A percentile compares a stretch with the other conserved stretches of the same genome.
Conservation (phyloP, 2,113 vertebrate genomes). For the Apistogramma diplotaenia region DNA sequence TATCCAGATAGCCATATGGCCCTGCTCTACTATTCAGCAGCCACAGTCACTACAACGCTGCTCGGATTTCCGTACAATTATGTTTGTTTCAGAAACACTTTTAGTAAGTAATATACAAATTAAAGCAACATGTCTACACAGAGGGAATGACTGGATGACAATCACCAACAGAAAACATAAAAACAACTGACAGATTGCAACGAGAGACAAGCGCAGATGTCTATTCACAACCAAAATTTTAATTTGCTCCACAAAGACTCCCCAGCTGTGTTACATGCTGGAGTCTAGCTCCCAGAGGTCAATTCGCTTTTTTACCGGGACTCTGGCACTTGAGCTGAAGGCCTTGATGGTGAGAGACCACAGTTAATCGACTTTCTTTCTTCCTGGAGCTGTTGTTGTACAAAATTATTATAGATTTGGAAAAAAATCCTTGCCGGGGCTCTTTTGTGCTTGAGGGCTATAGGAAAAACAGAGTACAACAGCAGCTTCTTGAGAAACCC, state of each 20-base stretch:
- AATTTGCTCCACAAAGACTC: slow-evolving; percentile 79
- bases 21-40: background rate
- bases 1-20: too few relatives aligned
- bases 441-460: slow-evolving; percentile 72
- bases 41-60: background rate
- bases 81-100: background rate
- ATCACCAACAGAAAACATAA: slow-evolving; percentile 40
- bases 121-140: background rate
- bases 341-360: slow-evolving; percentile 84
- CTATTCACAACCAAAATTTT: slow-evolving; percentile 77
- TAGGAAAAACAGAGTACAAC: slow-evolving; percentile 64
- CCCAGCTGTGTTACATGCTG: slow-evolving; percentile 77
- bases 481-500: slow-evolving; percentile 62
- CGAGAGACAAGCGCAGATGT: slow-evolving; percentile 43
- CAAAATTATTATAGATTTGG: slow-evolving; percentile 79
- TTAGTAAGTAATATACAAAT: background rate
- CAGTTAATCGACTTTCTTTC: slow-evolving; percentile 86
- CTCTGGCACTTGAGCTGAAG: slow-evolving; percentile 85
- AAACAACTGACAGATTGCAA: slow-evolving; percentile 35
- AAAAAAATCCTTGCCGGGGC: slow-evolving; percentile 70
- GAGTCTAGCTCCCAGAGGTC: slow-evolving; percentile 79
- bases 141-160: background rate
- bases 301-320: slow-evolving; percentile 78
- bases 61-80: background rate
- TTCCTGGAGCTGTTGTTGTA: slow-evolving; percentile 78